phyloP scores from a whole-genome alignment of 1,140 invertebrate species.

The Druon quercuslanigerum region DNA sequence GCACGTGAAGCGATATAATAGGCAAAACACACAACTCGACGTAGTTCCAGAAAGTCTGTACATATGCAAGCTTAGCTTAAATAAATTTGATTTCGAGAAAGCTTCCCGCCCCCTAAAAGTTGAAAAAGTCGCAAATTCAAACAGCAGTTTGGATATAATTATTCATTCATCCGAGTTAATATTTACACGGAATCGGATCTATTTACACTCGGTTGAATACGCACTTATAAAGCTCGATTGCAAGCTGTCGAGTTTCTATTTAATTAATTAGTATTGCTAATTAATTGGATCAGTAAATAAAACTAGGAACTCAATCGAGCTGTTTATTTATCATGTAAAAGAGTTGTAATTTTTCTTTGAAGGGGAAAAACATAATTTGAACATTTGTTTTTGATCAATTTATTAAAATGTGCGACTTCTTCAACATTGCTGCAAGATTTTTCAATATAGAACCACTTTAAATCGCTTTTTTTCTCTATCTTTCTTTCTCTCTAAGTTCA shows the following conservation, averaged over 20 bases:
- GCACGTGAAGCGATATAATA: constrained; percentile 7
- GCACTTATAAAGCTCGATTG: background rate
- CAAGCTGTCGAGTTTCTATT: background rate
- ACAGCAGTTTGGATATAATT: background rate
- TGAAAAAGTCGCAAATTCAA: constrained; percentile 1
- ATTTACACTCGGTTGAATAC: constrained; percentile 13
- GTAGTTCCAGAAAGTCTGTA: background rate
- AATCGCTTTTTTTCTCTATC: constrained; percentile 38
- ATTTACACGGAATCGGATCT: background rate
- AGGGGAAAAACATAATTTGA: background rate
- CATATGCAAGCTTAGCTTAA: background rate
- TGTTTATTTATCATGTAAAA: background rate
- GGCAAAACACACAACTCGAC: background rate
- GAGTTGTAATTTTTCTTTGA: background rate
- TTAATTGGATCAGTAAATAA: constrained; percentile 3
- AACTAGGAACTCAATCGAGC: background rate
- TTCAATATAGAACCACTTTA: constrained; percentile 32
- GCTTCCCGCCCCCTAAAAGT: background rate
- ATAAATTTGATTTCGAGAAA: constrained; percentile 1
- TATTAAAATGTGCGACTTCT: background rate
- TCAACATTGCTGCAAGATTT: background rate
- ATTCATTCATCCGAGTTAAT: background rate
- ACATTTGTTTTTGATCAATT: background rate
- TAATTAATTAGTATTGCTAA: constrained; percentile 18
- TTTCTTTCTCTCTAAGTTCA: constrained; percentile 39